phyloP scores from a whole-genome alignment of 2,888 invertebrate species.

The Scrobipalpa costella region DNA sequence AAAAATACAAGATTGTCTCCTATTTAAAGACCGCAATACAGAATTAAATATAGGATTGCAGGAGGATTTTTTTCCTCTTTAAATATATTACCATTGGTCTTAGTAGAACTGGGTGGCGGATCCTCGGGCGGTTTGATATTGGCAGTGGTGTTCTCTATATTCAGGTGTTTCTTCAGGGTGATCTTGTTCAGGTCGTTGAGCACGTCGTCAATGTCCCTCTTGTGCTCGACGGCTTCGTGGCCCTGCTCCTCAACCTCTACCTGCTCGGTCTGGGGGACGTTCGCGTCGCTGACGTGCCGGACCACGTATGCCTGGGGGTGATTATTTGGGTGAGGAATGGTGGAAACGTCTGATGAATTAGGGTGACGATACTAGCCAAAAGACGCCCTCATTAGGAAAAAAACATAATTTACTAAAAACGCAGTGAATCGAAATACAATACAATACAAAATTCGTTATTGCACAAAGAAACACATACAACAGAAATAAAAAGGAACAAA shows the following conservation, averaged over 20 bases:
- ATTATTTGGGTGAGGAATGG: background rate
- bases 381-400: too few species aligned
- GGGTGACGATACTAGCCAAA: too few species aligned
- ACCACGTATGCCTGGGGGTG: conserved; percentile 61
- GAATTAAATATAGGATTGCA: too few species aligned
- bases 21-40: too few species aligned
- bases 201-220: conserved; percentile 72
- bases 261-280: conserved; percentile 52
- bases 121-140: conserved; percentile 70
- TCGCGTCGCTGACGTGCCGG: conserved; percentile 63
- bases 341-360: too few species aligned
- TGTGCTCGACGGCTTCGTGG: conserved; percentile 58
- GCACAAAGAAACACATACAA: too few species aligned
- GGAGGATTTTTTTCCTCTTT: too few species aligned
- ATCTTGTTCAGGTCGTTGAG: conserved; percentile 73
- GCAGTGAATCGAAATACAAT: too few species aligned
- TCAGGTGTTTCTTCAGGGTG: conserved; percentile 70
- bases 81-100: background rate
- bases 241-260: conserved; percentile 66
- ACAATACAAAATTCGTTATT: too few species aligned
- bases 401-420: too few species aligned
- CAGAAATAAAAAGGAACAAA: too few species aligned
- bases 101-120: conserved; percentile 42
- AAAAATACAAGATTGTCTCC: too few species aligned
- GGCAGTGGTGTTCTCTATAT: conserved; percentile 74